phyloP scores from a whole-genome alignment of 2,888 invertebrate genomes.

The Epistrophe grossulariae region DNA sequence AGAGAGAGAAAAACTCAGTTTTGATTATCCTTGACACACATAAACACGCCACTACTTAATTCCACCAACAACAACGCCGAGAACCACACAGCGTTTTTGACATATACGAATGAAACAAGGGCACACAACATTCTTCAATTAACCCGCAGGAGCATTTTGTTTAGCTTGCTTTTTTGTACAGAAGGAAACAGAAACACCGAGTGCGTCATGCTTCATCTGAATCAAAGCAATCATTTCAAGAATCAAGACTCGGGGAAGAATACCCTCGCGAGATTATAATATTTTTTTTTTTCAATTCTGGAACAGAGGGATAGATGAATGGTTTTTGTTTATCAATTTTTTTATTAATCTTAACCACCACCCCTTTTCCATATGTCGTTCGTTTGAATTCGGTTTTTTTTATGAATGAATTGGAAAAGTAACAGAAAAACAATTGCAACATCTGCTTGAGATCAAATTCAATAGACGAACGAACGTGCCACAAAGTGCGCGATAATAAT shows the following conservation, averaged over 20 bases:
- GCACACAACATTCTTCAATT: constrained; percentile 55
- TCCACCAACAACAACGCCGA: constrained; percentile 13
- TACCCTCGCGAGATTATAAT: constrained; percentile 70
- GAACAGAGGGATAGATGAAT: constrained; percentile 31
- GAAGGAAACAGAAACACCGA: constrained; percentile 50
- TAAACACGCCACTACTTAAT: constrained; percentile 66
- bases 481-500: constrained; percentile 46
- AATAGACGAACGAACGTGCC: constrained; percentile 69
- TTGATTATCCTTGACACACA: constrained; percentile 75
- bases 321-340: constrained; percentile 64
- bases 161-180: constrained; percentile 5
- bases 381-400: constrained; percentile 14
- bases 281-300: constrained; percentile 48
- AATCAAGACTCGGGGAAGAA: constrained; percentile 48
- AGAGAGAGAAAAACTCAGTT: constrained; percentile 56
- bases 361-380: constrained; percentile 72
- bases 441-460: constrained; percentile 70
- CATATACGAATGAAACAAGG: constrained; percentile 46
- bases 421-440: constrained; percentile 67
- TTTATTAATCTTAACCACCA: constrained; percentile 53
- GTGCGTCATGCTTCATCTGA: constrained; percentile 70
- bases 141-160: constrained; percentile 68
- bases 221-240: constrained; percentile 61
- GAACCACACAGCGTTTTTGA: constrained; percentile 52
- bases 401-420: constrained; percentile 33